Evolutionary conservation across 2,888 invertebrate genomes (phyloP).

Genomic region (Neocrepidodera transversa): DNA sequence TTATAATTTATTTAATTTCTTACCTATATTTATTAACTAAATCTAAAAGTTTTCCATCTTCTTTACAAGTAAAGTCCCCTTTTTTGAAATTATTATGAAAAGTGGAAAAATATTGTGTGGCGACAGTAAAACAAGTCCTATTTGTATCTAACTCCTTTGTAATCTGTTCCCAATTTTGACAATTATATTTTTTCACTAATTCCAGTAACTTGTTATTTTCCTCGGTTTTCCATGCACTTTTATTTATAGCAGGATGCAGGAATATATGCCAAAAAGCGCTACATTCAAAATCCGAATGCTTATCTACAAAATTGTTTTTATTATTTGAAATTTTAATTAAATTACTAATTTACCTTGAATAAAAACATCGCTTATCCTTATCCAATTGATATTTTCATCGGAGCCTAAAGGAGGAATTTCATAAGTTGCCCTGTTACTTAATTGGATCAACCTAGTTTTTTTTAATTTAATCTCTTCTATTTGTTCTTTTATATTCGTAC

Average conservation of each 20-base stretch:
- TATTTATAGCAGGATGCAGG: slow-evolving; percentile 73
- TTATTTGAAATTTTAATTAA: slow-evolving; percentile 2
- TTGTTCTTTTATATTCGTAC: too few relatives aligned
- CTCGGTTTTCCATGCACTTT: slow-evolving; percentile 62
- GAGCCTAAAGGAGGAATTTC: slow-evolving; percentile 44
- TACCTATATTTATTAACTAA: slow-evolving; percentile 68
- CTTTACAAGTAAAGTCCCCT: slow-evolving; percentile 70
- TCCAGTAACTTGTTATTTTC: slow-evolving; percentile 62
- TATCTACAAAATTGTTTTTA: slow-evolving; percentile 46
- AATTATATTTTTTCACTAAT: slow-evolving; percentile 58
- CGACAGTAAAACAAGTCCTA: slow-evolving; percentile 74
- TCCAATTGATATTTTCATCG: slow-evolving; percentile 67
- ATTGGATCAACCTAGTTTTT: slow-evolving; percentile 50
- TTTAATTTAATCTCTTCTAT: slow-evolving; percentile 48
- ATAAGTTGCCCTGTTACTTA: slow-evolving; percentile 33
- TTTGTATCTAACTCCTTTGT: slow-evolving; percentile 65
- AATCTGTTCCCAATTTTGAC: slow-evolving; percentile 73
- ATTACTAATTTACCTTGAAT: slow-evolving; percentile 49
- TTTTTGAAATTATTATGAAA: slow-evolving; percentile 52
- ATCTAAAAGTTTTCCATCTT: slow-evolving; percentile 70
- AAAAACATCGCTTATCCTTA: slow-evolving; percentile 61
- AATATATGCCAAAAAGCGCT: slow-evolving; percentile 75
- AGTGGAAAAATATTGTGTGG: slow-evolving; percentile 69
- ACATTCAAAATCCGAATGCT: slow-evolving; percentile 72
- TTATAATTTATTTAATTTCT: background rate